phyloP scores from a whole-genome alignment of 2,113 vertebrate species.

The Excalfactoria chinensis region DNA sequence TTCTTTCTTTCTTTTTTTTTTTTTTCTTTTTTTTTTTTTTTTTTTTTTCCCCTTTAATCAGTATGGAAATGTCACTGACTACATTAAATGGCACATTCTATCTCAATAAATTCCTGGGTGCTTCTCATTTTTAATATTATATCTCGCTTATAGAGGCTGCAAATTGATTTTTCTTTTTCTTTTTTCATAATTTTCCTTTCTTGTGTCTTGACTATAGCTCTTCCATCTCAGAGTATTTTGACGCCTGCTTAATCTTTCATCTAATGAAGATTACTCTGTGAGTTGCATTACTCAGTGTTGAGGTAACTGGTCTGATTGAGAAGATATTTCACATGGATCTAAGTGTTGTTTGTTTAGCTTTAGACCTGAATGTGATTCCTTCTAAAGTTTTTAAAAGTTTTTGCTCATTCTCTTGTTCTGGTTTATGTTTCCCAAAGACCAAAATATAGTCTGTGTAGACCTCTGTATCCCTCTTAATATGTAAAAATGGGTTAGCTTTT shows the following conservation, averaged over 20 bases:
- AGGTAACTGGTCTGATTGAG: neutral
- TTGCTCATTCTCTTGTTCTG: neutral
- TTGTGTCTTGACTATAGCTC: neutral
- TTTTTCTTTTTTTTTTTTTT: slow-evolving; percentile 1
- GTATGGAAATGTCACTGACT: slow-evolving; percentile 61
- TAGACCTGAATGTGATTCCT: neutral
- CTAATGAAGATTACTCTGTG: neutral
- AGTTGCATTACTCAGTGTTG: neutral
- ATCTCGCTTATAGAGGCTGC: neutral
- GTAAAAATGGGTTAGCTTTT: neutral
- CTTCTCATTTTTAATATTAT: slow-evolving; percentile 29
- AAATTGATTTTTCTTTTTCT: slow-evolving; percentile 46
- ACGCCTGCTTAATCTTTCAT: neutral
- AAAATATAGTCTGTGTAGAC: neutral
- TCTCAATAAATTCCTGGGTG: slow-evolving; percentile 16
- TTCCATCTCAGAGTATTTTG: neutral
- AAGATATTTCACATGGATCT: neutral
- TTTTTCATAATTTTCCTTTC: slow-evolving; percentile 25
- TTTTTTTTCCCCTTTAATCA: slow-evolving; percentile 12
- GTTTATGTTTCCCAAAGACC: neutral
- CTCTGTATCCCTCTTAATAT: neutral
- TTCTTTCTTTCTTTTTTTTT: too few relatives aligned
- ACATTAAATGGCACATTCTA: slow-evolving; percentile 19
- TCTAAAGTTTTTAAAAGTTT: neutral
- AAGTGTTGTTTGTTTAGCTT: neutral